Evolutionary conservation across 2,888 invertebrate species (phyloP).

Genomic region (Drosophila yooni): DNA sequence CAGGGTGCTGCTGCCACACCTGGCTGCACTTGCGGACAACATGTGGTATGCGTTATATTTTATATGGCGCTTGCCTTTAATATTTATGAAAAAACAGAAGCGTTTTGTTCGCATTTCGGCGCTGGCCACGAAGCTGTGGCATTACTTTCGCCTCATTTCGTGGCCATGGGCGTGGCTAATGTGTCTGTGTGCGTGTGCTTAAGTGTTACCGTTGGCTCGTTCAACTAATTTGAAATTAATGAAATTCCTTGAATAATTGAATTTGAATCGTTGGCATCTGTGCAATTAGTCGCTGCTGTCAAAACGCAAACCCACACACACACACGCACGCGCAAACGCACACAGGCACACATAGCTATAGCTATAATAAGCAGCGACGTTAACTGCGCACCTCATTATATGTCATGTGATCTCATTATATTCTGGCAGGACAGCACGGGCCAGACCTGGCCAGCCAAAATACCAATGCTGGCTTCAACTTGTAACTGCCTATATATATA

Average conservation of each 20-base stretch:
- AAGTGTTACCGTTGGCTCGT: constrained; percentile 74
- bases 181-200: constrained; percentile 32
- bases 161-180: constrained; percentile 51
- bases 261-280: constrained; percentile 80
- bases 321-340: constrained; percentile 5
- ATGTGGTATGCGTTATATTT: constrained; percentile 70
- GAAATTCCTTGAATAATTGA: constrained; percentile 82
- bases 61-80: constrained; percentile 59
- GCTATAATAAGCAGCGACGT: constrained; percentile 56
- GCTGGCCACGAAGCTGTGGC: constrained; percentile 42
- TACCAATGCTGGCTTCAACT: constrained; percentile 37
- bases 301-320: constrained; percentile 47
- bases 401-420: constrained; percentile 80
- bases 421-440: constrained; percentile 13
- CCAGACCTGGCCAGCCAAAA: constrained; percentile 25
- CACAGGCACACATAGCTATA: not conserved
- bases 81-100: constrained; percentile 61
- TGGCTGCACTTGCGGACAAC: constrained; percentile 64
- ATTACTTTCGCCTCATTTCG: constrained; percentile 49
- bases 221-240: constrained; percentile 82
- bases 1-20: constrained; percentile 38
- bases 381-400: constrained; percentile 75
- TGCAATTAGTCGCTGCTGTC: constrained; percentile 76
- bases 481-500: not conserved
- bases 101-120: constrained; percentile 48